Conservation (phyloP, 2,113 vertebrate genomes). For the Esox niger region DNA sequence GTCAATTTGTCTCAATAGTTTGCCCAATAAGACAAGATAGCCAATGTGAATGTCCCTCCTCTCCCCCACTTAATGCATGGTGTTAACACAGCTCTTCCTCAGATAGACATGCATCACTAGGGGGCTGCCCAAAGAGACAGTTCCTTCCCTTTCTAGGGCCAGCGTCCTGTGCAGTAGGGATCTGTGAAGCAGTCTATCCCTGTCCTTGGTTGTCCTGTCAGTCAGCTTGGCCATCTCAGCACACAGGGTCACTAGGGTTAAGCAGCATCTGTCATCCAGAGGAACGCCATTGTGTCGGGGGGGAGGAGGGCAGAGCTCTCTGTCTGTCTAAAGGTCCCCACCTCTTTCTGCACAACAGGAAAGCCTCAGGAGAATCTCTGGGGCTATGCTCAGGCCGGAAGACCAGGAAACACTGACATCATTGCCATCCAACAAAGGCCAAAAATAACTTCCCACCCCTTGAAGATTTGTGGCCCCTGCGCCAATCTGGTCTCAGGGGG, state of each 20-base stretch:
- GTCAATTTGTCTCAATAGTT: constrained; percentile 67
- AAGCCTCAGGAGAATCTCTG: constrained; percentile 58
- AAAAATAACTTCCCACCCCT: constrained; percentile 61
- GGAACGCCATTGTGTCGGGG: constrained; percentile 61
- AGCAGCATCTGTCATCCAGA: constrained; percentile 73
- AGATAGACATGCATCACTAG: constrained; percentile 48
- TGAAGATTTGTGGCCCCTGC: constrained; percentile 47
- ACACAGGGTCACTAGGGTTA: constrained; percentile 67
- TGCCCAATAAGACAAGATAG: constrained; percentile 59
- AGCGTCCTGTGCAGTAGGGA: constrained; percentile 42
- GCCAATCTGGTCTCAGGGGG: constrained; percentile 38
- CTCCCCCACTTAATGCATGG: constrained; percentile 50
- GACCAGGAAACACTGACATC: constrained; percentile 71
- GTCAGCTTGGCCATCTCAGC: constrained; percentile 57
- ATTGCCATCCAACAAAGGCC: constrained; percentile 42
- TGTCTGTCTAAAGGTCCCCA: constrained; percentile 31
- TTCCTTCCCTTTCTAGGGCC: constrained; percentile 43
- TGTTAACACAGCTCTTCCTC: constrained; percentile 49
- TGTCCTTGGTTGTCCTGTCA: constrained; percentile 60
- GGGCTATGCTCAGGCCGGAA: constrained; percentile 61
- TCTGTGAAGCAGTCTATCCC: constrained; percentile 29
- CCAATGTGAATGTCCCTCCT: constrained; percentile 48
- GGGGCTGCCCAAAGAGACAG: constrained; percentile 52
- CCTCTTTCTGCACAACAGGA: constrained; percentile 66
- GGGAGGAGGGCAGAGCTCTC: constrained; percentile 32